Conservation (phyloP, 2,888 invertebrate genomes). For the Archaeoteleia sp. region DNA sequence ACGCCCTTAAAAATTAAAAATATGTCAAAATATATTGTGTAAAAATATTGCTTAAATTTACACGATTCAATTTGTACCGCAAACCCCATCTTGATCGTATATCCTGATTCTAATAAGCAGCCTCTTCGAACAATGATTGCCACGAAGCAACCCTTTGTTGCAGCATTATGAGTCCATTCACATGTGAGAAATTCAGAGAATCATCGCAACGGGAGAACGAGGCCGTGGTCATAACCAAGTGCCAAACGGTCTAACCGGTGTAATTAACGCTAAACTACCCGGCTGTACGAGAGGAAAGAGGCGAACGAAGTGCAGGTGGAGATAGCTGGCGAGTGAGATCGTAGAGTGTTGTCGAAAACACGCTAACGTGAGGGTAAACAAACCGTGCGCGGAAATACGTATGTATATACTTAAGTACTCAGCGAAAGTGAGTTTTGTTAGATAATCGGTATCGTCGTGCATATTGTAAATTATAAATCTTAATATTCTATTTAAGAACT, state of each 20-base stretch:
- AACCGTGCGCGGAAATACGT: constrained; percentile 9
- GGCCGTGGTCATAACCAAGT: constrained; percentile 35
- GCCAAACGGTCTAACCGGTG: constrained; percentile 54
- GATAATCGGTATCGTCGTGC: constrained; percentile 9
- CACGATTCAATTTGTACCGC: no score
- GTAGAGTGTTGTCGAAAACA: constrained; percentile 58
- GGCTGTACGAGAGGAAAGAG: constrained; percentile 19
- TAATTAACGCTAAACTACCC: constrained; percentile 56
- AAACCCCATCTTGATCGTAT: no score
- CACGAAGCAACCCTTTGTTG: constrained; percentile 2
- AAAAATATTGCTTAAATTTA: no score
- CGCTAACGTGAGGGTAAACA: constrained; percentile 64
- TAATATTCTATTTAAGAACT: no score
- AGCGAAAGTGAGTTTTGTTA: constrained; percentile 3
- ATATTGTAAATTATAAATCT: no score
- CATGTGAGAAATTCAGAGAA: constrained; percentile 4
- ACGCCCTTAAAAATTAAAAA: no score
- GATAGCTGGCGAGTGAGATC: constrained; percentile 35
- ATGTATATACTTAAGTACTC: constrained; percentile 7
- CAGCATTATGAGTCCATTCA: background rate
- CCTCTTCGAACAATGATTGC: background rate
- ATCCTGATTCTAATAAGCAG: constrained; percentile 1
- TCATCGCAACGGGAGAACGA: constrained; percentile 12
- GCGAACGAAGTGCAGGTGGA: constrained; percentile 33
- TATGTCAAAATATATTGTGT: no score